Base-by-base conservation (phyloP, 2,888 invertebrate genomes). In the Tachina lurida region DNA sequence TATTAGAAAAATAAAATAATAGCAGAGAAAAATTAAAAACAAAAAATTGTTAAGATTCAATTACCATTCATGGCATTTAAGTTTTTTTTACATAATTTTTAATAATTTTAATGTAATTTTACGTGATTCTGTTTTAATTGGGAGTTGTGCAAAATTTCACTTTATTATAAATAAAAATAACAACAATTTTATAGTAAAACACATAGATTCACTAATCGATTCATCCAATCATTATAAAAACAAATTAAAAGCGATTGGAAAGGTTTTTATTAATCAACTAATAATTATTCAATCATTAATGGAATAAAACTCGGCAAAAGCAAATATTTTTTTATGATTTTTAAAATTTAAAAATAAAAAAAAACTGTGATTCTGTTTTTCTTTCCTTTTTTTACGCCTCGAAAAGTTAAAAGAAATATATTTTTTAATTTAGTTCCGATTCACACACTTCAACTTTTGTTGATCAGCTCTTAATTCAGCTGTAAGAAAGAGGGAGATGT, bases 1-100 rank as follows among this genome's bases (percentile, higher is more conserved):
- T 47, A 19, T 43, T 41, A 39, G 45, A 45, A 47, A 47, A 45
- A 78, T 22, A 76, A 7, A 31, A 31, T 31, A 31, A 31, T 31
- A 56, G 13, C 13, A 22, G 15, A 76, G 47, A n/a, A 17, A 45
- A 41, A n/a, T 3, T 10, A 31, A 43, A 41, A 19, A 41, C 43
- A 52, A 75, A 1, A 31, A 13, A 71, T 10, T 10, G 9, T 19
- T 9, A 43, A 68, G 43, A 80, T 54, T 80, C 52, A 68, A 74
- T 80, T 60, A 74, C 58, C 67, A 67, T 67, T 67, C 15, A 43
- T 52, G 49, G 17, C 17, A 71, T 43, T 67, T n/a, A 9, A 49
- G 17, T 67, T 80, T 31, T 31, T 31, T 31, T 80, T 60, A 67
- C 41, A 67, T 52, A 58, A 78, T 63, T 62, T 52, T 62, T 52